Evolutionary conservation across 2,113 vertebrate genomes (phyloP), one percentile per base, ranked within the genome.

Genomic region (Neopipo cinnamomea): DNA sequence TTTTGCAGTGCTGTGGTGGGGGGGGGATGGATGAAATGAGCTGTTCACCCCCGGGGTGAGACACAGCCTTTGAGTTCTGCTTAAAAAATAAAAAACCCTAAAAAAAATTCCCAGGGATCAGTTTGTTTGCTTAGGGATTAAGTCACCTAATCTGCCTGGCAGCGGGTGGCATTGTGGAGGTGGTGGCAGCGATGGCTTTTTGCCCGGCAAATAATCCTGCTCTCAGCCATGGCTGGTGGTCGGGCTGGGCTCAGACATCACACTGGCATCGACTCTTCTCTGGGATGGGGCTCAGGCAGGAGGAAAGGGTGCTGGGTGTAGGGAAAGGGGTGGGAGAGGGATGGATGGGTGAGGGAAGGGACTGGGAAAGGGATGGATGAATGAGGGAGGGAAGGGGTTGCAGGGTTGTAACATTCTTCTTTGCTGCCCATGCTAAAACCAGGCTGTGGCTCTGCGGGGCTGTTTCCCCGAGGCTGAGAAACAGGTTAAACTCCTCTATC

Each of bases 111-210:
- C 35, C 19, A 22, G 71, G 67, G 85, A 79, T 88, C 5, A 27
- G 67, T 79, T 93, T 68, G 67, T 96, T 96, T 94, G n/a, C 46
- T 88, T 53, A 66, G 67, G 14, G 78, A 95, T 90, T 75, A 79
- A 94, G 67, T 47, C 85, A 28, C 59, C 67, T 76, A 67, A 88
- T 79, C 75, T 89, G 27, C 33, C 46, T 16, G 15, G 77, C 61
- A 89, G 90, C 4, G 12, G 66, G 88, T 82, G 66, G 30, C 90
- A 55, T 55, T 52, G 82, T 71, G 77, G 35, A 30, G 74, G 82
- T 63, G 77, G 77, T 74, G 85, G 88, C 81, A 53, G 68, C 0
- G 14, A 66, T 72, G 88, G 95, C 82, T 65, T 76, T 90, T 93
- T 95, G 95, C 94, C 88, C 1, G 0, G 80, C 7, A n/a, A 56